Evolutionary conservation across 2,797 vertebrate genomes (phyloP).

Genomic region (Arremon aurantiirostris): DNA sequence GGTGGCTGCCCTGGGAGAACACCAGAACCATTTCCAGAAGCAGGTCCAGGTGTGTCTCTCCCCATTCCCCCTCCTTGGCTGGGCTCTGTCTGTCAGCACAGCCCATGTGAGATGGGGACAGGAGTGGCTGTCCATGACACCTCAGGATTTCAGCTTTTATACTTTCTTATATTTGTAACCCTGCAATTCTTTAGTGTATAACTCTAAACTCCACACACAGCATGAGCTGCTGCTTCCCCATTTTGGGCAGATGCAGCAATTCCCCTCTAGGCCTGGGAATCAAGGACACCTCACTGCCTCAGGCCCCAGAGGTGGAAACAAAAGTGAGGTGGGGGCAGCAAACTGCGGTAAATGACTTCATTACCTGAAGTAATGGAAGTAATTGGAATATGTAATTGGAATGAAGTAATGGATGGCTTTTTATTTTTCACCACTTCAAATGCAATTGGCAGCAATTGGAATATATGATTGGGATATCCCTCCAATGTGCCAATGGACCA

Average conservation of each 20-base stretch:
- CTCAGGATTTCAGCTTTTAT: not conserved
- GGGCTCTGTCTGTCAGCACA: not conserved
- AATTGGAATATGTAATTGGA: too few relatives aligned
- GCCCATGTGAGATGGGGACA: not conserved
- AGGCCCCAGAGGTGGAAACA: fast-evolving
- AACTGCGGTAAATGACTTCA: not conserved
- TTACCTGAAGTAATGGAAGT: not conserved
- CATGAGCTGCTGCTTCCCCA: not conserved
- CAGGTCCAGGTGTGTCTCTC: not conserved
- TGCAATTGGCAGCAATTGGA: too few relatives aligned
- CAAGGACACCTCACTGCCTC: not conserved
- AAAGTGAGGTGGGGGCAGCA: not conserved
- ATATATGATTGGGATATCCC: too few relatives aligned
- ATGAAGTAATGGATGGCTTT: too few relatives aligned
- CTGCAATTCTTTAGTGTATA: fast-evolving
- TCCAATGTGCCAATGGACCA: not conserved
- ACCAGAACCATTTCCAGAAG: not conserved
- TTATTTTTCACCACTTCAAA: too few relatives aligned
- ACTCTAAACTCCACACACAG: not conserved
- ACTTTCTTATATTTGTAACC: not conserved
- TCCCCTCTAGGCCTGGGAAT: not conserved
- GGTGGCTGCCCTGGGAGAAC: not conserved
- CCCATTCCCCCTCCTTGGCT: not conserved
- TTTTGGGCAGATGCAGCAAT: not conserved
- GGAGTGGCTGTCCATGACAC: fast-evolving